Base-by-base conservation (phyloP, 2,888 invertebrate species). In the Temnothorax ravouxi region DNA sequence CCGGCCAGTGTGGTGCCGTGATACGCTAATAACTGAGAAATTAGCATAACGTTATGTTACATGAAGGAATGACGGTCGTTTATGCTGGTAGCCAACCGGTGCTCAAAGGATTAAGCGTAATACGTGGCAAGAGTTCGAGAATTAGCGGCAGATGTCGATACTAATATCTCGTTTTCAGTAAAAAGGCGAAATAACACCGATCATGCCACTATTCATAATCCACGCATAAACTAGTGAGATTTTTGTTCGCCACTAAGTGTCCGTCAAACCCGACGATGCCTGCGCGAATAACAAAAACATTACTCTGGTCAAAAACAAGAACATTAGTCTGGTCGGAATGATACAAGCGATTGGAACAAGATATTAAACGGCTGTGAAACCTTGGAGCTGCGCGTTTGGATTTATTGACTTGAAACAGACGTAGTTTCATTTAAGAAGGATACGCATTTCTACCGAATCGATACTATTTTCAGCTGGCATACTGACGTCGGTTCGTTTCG, bases 31-130 rank as follows among this genome's bases (percentile, higher is more conserved):
- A 85, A 83, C 85, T 81, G 79, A 88, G 87, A 85, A 89, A 88
- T 89, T 89, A 89, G 76, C 87, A 88, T 89, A 89, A 89, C 84
- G 87, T 84, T 86, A 85, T 74, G 79, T 81, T 88, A 74, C 83
- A 87, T 83, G 88, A 87, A 83, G 41, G 85, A 85, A 83, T 74
- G 77, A 67, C 54, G 64, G 76, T 71, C 71, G 64, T 71, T 85
- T 83, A 84, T 47, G 47, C 41, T 72, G 41, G 25, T 72, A 85
- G 72, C 71, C 80, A 61, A 44, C 59, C 25, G 41, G 21, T 64
- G 79, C 76, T 83, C 87, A 69, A 85, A 84, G 76, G 67, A 80
- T 84, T 76, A 54, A 59, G 38, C 64, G 75, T 87, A 85, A 87
- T 89, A 85, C 88, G 71, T 50, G 25, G 59, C 56, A 83, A 82